Evolutionary conservation across 2,888 invertebrate genomes (phyloP), one percentile per base, ranked within the genome.

Genomic region (Tetragonisca angustula): DNA sequence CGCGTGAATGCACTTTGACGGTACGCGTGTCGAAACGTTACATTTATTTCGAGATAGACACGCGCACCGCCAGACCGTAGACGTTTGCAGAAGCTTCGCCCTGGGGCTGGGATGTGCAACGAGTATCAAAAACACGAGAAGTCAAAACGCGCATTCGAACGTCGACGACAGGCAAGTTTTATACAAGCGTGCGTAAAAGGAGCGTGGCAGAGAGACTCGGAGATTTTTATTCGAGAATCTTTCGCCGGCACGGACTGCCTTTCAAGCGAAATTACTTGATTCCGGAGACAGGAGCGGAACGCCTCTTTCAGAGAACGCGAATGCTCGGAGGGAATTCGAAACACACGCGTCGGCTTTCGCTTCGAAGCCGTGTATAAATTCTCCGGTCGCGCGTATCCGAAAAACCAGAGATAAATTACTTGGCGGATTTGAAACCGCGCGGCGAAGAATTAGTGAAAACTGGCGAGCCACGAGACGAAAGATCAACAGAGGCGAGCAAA

Each of bases 1-100:
- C 88, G 67, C 79, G 79, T 83, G 80, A 88, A 83, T 84, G 84
- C 82, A 84, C 84, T 84, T 81, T 88, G 82, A 76, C 78, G 76
- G 71, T 75, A 84, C 77, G 84, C 81, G 81, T 74, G 81, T 84
- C 79, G 87, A 79, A 84, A 76, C 76, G 84, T 76, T 84, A 84
- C 84, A 71, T 86, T 86, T 86, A 81, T 88, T 86, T 84, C 76
- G 81, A 52, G 81, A 72, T 71, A 36, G 36, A 85, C 71, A 67
- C 43, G 81, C 65, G 68, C 52, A 61, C 52, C n/a, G 32, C 61
- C 32, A 27, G 32, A 21, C 52, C 54, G 9, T 27, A 61, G 76
- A 17, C 9, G 54, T 27, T 36, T 9, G 71, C 43, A 68, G 79
- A 79, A 76, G 72, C 24, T 36, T 9, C 27, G 17, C 54, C 62